Conservation (phyloP, 2,113 vertebrate genomes). For the Dicaeum eximium region DNA sequence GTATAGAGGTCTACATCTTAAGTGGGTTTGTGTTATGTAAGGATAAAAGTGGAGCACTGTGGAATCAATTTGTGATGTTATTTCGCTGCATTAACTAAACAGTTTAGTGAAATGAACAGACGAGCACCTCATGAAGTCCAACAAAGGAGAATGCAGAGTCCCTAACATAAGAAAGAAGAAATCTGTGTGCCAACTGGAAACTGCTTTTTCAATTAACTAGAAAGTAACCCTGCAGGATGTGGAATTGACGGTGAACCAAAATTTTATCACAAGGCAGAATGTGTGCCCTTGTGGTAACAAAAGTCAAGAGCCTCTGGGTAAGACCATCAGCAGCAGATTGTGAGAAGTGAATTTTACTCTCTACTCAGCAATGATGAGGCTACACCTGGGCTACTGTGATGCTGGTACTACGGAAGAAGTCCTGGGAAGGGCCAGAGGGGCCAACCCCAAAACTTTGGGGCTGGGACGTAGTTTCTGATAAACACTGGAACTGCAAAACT, state of each 20-base stretch:
- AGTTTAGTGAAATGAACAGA: neutral
- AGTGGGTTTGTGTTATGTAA: neutral
- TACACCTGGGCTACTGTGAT: neutral
- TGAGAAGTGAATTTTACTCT: neutral
- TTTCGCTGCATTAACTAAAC: neutral
- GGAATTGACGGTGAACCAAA: neutral
- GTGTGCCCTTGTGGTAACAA: neutral
- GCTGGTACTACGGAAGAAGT: neutral
- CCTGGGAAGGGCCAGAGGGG: neutral
- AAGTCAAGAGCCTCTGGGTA: neutral
- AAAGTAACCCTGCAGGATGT: neutral
- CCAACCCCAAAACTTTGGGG: neutral
- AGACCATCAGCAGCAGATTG: fast-evolving
- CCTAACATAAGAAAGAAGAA: neutral
- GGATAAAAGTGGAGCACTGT: neutral
- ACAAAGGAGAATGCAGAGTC: neutral
- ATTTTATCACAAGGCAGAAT: neutral
- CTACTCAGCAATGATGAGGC: neutral
- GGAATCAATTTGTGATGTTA: neutral
- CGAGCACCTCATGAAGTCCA: neutral
- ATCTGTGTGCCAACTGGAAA: neutral
- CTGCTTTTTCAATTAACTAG: neutral
- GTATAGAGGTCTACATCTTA: neutral
- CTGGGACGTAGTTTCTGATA: neutral
- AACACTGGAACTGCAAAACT: neutral